Evolutionary conservation across 2,113 vertebrate species (phyloP).

Genomic region (Potamarius usumacintae): DNA sequence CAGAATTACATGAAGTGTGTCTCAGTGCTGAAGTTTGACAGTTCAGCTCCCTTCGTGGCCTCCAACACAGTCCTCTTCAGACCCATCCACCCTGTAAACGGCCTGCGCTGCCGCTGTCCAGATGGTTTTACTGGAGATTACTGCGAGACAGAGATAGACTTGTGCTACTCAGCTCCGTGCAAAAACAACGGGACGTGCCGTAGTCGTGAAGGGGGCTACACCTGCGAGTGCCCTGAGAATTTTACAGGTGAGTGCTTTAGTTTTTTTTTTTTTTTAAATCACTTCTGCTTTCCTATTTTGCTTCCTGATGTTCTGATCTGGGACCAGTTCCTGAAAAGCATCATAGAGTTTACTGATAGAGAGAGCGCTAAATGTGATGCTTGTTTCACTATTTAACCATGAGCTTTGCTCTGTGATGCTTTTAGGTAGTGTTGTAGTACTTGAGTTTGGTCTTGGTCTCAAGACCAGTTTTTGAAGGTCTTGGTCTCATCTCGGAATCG

Average conservation of each 20-base stretch:
- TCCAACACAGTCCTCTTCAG: constrained; percentile 83
- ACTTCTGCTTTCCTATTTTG: not conserved
- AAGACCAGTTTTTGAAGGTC: no score
- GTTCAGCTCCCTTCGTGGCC: constrained; percentile 81
- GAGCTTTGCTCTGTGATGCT: not conserved
- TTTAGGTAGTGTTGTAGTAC: no score
- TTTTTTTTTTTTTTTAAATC: not conserved
- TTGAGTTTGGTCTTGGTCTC: no score
- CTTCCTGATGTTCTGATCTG: not conserved
- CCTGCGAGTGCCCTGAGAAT: constrained; percentile 78
- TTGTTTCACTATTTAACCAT: not conserved
- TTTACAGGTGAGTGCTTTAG: constrained; percentile 76
- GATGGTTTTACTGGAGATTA: constrained; percentile 84
- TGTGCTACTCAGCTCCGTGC: constrained; percentile 85
- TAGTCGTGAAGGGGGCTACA: constrained; percentile 84
- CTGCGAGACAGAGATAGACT: constrained; percentile 85
- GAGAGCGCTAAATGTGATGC: not conserved
- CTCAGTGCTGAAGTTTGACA: constrained; percentile 82
- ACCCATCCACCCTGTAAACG: constrained; percentile 83
- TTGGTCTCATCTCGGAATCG: no score
- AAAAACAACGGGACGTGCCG: constrained; percentile 77
- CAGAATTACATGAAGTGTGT: constrained; percentile 94
- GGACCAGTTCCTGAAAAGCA: not conserved
- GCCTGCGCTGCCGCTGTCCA: constrained; percentile 83
- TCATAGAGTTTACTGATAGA: not conserved